Evolutionary conservation across 2,797 vertebrate genomes (phyloP), one percentile per base, ranked within the genome.

Genomic region (Echiichthys vipera): DNA sequence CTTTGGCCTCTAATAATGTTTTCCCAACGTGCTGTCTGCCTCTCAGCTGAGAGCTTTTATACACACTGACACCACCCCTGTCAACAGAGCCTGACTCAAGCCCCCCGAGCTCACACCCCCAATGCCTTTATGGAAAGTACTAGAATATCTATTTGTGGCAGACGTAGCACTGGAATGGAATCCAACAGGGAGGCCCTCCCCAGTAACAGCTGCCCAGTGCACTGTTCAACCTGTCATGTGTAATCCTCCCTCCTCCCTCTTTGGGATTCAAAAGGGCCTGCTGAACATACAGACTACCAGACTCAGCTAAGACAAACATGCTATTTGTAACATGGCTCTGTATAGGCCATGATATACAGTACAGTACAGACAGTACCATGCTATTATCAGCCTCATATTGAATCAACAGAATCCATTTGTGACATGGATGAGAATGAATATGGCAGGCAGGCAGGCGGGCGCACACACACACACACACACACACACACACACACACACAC

Each of bases 101-200:
- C 58, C 70, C 76, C 71, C 64, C 32, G 40, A 34, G 42, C 40
- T 77, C 83, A 84, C 81, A 49, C 82, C 81, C 80, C 57, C 57
- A 8, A 58, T 80, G 88, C 86, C 78, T 81, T 92, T 87, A 30
- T 85, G 81, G 94, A 95, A 93, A 69, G 71, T 74, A 89, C 94
- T 86, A 77, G 94, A 93, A 86, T 68, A 68, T 93, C 94, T 95
- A 95, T 95, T 95, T 89, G 77, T 62, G 78, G 91, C 69, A 25
- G 78, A 74, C 51, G 22, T 58, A 73, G 83, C 89, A 94, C 30
- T 59, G 67, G 84, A 94, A 90, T 89, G 94, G 94, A 93, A 95
- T 95, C 82, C 80, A 67, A 71, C 71, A 79, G 78, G 77, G 86
- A 84, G 91, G 74, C 80, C 85, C 71, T 80, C 81, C 74, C 63